A percentile compares a stretch with the other conserved stretches of the same genome.
Conservation (phyloP, 2,113 vertebrate species). For the Sceloporus undulatus region DNA sequence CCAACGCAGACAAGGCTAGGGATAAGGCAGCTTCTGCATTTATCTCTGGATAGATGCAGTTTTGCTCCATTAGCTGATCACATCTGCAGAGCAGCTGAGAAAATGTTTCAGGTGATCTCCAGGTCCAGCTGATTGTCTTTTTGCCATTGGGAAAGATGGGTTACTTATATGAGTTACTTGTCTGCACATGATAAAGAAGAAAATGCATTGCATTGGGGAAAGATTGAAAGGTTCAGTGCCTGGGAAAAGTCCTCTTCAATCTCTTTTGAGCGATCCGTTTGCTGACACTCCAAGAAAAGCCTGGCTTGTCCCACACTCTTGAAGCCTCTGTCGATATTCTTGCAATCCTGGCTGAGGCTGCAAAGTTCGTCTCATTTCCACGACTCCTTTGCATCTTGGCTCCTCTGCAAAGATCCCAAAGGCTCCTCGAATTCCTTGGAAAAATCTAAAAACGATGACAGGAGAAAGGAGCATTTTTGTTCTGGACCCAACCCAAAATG, state of each 20-base stretch:
- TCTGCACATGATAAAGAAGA: too few species aligned
- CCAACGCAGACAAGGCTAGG: too few species aligned
- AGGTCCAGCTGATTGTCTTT: neutral
- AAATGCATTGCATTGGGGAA: neutral
- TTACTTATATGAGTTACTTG: neutral
- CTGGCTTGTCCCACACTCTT: neutral
- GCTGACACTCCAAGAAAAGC: neutral
- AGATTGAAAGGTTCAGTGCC: neutral
- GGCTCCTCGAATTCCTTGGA: slow-evolving; percentile 18
- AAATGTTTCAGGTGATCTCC: neutral
- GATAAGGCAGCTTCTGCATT: too few species aligned
- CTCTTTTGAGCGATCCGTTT: neutral
- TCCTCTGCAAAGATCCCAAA: slow-evolving; percentile 17
- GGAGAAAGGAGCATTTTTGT: too few species aligned
- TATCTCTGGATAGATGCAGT: too few species aligned
- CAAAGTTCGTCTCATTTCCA: slow-evolving; percentile 2
- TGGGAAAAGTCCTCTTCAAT: neutral
- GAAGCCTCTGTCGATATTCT: slow-evolving; percentile 2
- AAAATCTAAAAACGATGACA: neutral
- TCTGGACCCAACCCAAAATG: too few species aligned
- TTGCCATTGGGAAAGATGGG: neutral
- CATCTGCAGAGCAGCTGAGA: neutral
- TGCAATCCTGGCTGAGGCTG: slow-evolving; percentile 24
- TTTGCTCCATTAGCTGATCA: too few species aligned
- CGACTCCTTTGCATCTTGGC: slow-evolving; percentile 1